Evolutionary conservation across 2,797 vertebrate species (phyloP), one percentile per base, ranked within the genome.

Genomic region (Varecia variegata): DNA sequence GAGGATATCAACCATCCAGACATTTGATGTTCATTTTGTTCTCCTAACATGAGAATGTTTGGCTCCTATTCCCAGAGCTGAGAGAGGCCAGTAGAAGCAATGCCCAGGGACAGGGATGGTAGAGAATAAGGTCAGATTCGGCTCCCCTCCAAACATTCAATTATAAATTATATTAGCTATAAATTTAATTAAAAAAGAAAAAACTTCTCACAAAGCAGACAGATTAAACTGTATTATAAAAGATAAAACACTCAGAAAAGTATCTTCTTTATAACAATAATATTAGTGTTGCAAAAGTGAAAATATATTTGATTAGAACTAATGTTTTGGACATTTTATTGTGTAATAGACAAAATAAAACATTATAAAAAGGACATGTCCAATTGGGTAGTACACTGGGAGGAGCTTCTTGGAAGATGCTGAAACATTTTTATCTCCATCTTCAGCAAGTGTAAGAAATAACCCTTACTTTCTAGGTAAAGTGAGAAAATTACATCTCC

Each of bases 161-260:
- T n/a, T 71, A 73, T 65, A 58, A 67, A 88, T 68, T 84, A 21
- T 77, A 93, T 52, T 83, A 88, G 70, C 60, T 60, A n/a, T 23
- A 50, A 52, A 77, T 52, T 83, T 88, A 90, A 70, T 50, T 15
- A 38, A 62, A 95, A 58, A 76, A 40, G 15, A 40, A 86, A 86
- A 62, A 86, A 71, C 32, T 23, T 40, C 27, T 43, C 10, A 76
- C 18, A 70, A 76, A 77, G 15, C 52, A 94, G 71, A 87, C 27
- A 87, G 91, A 91, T 56, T 92, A 82, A 81, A 62, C 43, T 88
- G 13, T 67, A 62, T 67, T 81, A 56, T 23, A 83, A 89, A 89
- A 94, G 80, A 68, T 77, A 77, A 94, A 84, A 77, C 50, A 90
- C 60, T 50, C 38, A 43, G 30, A 84, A 80, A 85, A 68, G 11